Evolutionary conservation across 2,797 vertebrate genomes (phyloP).

Genomic region (Toxotes lorentzi): DNA sequence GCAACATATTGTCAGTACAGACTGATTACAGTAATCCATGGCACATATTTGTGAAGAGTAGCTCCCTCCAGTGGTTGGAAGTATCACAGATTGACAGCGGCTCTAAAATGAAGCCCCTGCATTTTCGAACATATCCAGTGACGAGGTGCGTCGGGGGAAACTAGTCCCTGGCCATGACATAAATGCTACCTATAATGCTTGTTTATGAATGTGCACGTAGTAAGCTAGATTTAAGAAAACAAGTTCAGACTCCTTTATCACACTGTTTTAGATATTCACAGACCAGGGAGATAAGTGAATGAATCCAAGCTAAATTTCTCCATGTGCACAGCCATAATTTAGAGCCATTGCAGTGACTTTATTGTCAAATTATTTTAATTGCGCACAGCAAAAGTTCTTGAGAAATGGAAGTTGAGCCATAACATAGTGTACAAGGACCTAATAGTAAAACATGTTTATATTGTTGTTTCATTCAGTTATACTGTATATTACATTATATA

Average conservation of each 20-base stretch:
- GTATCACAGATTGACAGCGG: not conserved
- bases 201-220: constrained; percentile 40
- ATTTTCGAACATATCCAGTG: not conserved
- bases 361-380: constrained; percentile 31
- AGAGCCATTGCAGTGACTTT: constrained; percentile 18
- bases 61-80: constrained; percentile 74
- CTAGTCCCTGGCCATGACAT: not conserved
- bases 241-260: not conserved
- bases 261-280: not conserved
- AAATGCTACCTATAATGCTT: not conserved
- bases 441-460: constrained; percentile 52
- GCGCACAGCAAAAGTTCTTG: constrained; percentile 24
- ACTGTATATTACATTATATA: constrained; percentile 28
- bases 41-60: constrained; percentile 37
- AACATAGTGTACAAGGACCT: constrained; percentile 56
- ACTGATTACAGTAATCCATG: not conserved
- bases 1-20: constrained; percentile 17
- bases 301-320: constrained; percentile 3
- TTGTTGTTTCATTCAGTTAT: constrained; percentile 58
- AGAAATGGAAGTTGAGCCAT: constrained; percentile 73
- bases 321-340: constrained; percentile 26
- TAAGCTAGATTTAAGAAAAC: constrained; percentile 7
- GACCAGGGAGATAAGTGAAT: not conserved
- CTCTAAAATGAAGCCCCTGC: not conserved
- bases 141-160: not conserved